Evolutionary conservation across 2,888 invertebrate genomes (phyloP), one percentile per base, ranked within the genome.

Genomic region (Bibio marci): DNA sequence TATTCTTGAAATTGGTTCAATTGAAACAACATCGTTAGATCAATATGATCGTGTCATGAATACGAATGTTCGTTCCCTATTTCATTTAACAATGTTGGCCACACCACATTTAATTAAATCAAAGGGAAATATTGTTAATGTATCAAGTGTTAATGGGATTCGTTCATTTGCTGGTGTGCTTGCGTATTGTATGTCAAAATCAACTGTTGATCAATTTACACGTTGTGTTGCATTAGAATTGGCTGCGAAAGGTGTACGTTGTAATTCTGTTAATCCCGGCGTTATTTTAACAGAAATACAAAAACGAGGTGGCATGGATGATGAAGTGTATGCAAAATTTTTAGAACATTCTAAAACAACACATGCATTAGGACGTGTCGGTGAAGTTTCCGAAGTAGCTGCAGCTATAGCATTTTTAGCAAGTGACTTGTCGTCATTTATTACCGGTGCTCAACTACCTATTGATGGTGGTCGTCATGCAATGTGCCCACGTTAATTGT

Each of bases 21-120:
- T 88, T 47, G 88, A 90, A 59, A 78, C 68, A 45, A 80, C 87
- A 0, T 69, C 71, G 13, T 51, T 91, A 45, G 80, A 80, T 30
- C 85, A 86, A 51, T 90, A 76, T 53, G 91, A 94, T 55, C 66
- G 74, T 30, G 60, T 85, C n/a, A 85, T 92, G 71, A 80, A 83
- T 52, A 70, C 78, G 4, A 92, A 92, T 57, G 79, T 86, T 0
- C 72, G 85, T 44, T 70, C 78, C 3, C 63, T 80, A 25, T 80
- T 78, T 52, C 70, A 79, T 44, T 57, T 90, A 43, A 87, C 83
- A 0, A 80, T 77, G 72, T 57, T 87, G 35, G 80, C 86, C 6
- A 77, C 80, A 0, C 90, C 90, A 1, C 73, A 87, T 59, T 65
- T 92, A 17, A 64, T 81, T 4, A 67, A 75, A 59, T 70, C 74